Evolutionary conservation across 2,888 invertebrate species (phyloP).

Genomic region (Malacosoma neustria): DNA sequence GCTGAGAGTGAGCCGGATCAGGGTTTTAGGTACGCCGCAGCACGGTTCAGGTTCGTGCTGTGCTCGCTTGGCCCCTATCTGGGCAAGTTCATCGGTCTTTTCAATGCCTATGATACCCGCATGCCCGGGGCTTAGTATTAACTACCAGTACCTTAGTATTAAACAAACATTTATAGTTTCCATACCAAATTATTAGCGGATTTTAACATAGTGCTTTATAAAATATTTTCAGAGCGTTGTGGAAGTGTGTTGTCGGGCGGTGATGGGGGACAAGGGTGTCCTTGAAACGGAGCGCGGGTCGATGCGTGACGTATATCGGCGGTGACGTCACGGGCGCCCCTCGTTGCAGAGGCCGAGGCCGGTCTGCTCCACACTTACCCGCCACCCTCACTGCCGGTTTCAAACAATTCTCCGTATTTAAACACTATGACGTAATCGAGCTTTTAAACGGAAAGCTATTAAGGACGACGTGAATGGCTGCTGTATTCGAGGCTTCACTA

Average conservation of each 20-base stretch:
- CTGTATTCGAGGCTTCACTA: background rate
- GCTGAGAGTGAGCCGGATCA: too few species aligned
- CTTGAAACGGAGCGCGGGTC: conserved; percentile 60
- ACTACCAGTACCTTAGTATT: too few species aligned
- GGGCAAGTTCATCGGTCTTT: too few species aligned
- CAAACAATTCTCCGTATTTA: conserved; percentile 44
- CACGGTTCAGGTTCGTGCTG: too few species aligned
- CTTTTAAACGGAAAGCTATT: conserved; percentile 36
- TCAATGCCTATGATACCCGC: too few species aligned
- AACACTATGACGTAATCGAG: conserved; percentile 55
- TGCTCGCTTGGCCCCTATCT: too few species aligned
- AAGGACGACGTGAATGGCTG: conserved; percentile 10
- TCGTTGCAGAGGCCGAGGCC: conserved; percentile 50
- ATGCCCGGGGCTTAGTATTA: too few species aligned
- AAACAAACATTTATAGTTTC: too few species aligned
- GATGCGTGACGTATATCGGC: conserved; percentile 59
- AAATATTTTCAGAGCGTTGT: conserved; percentile 12
- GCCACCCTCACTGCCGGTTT: conserved; percentile 35
- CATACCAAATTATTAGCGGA: too few species aligned
- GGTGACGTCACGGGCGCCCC: conserved; percentile 60
- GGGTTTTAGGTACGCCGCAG: too few species aligned
- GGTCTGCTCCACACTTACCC: conserved; percentile 21
- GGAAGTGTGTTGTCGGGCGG: conserved; percentile 44
- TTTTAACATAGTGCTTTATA: background rate
- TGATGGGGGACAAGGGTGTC: conserved; percentile 46